Evolutionary conservation across 2,113 vertebrate genomes (phyloP), one percentile per base, ranked within the genome.

Genomic region (Nycticryphes semicollaris): DNA sequence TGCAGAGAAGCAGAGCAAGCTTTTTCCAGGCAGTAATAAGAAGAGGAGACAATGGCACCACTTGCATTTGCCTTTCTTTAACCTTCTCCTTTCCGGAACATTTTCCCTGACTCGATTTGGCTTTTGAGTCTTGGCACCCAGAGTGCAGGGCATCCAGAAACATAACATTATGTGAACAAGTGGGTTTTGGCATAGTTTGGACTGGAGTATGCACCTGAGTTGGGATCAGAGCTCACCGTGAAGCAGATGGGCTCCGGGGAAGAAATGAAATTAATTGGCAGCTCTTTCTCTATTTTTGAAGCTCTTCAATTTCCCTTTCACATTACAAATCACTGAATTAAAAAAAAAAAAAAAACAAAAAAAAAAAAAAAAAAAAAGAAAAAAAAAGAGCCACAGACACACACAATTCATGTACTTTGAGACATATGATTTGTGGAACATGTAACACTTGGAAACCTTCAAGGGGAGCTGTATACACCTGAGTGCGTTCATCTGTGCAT

Each of bases 171-270:
- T 27, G 53, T 30, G 39, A 76, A 54, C 0, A 3, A 50, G 31
- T 19, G 35, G 19, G 3, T 5, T 88, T 84, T 77, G 66, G 39
- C 33, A 41, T 2, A 22, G 56, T 57, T 72, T 76, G 53, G 30
- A 13, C 13, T 70, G 37, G 27, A 54, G 23, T 4, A 2, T 3
- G 2, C 24, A 12, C 24, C 60, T 68, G 33, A 48, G 14, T 13
- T 12, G 28, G 50, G 9, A 43, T n/a, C 31, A 51, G 25, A 37
- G 27, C 23, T 80, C 16, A 14, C 45, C 1, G 1, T 1, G 1
- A 78, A 88, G 23, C 70, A 73, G 28, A 28, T 33, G 47, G 56
- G 13, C 63, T 91, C 30, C 35, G 54, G 31, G 37, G 31, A 56
- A 83, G 19, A 23, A 77, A 25, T 30, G 30, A 56, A 4, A 14